Conservation (phyloP, 2,888 invertebrate species). For the Dryobotodes eremita region DNA sequence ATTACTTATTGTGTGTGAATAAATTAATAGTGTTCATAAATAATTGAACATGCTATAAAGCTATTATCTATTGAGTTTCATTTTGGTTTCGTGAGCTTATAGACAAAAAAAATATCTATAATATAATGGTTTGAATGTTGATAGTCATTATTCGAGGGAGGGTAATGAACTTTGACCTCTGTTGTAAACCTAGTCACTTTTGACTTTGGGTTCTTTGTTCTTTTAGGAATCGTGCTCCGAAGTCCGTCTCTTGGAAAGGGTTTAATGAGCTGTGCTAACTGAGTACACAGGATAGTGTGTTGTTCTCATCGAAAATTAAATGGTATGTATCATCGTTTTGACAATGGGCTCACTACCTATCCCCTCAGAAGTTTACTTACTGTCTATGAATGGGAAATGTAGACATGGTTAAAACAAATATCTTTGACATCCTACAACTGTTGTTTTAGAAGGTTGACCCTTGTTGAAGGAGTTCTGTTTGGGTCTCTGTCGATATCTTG, state of each 20-base stretch:
- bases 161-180: constrained; percentile 69
- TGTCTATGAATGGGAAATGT: constrained; percentile 1
- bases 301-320: constrained; percentile 19
- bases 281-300: constrained; percentile 47
- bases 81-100: constrained; percentile 23
- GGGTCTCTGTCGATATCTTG: neutral
- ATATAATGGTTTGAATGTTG: constrained; percentile 33
- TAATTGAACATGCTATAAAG: constrained; percentile 35
- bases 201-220: constrained; percentile 70
- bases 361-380: neutral
- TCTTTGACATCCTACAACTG: constrained; percentile 4
- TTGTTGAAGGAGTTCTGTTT: constrained; percentile 10
- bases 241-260: constrained; percentile 54
- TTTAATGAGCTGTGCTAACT: constrained; percentile 71
- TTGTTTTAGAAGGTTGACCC: constrained; percentile 11
- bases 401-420: constrained; percentile 4
- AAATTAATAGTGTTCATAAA: constrained; percentile 20
- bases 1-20: constrained; percentile 20
- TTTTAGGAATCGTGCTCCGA: constrained; percentile 61
- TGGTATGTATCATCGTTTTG: constrained; percentile 6
- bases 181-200: constrained; percentile 67
- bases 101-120: constrained; percentile 32
- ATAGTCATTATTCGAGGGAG: constrained; percentile 41
- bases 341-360: neutral
- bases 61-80: constrained; percentile 30